Conservation (phyloP, 2,797 vertebrate genomes). For the Huso huso region DNA sequence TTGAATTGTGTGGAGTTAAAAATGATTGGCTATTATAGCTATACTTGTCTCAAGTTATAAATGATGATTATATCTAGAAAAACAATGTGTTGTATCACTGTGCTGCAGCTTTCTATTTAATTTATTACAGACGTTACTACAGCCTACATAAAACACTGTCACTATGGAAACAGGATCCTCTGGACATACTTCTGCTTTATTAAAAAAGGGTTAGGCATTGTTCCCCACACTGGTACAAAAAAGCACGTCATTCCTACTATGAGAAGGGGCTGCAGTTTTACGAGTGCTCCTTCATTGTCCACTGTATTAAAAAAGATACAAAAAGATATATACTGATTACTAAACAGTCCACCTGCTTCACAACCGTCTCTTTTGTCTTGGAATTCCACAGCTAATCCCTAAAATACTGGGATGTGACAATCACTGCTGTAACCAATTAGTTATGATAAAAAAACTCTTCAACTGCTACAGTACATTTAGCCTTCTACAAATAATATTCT, state of each 20-base stretch:
- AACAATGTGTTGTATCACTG: too few species aligned
- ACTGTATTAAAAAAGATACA: slow-evolving; percentile 3
- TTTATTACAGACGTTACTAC: slow-evolving; percentile 11
- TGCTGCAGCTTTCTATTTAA: too few species aligned
- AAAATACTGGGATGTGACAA: not conserved
- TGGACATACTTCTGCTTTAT: slow-evolving; percentile 52
- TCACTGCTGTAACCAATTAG: not conserved
- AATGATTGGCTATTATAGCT: too few species aligned
- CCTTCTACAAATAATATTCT: too few species aligned
- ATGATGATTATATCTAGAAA: too few species aligned
- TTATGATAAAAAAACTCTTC: too few species aligned
- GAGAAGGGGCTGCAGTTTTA: slow-evolving; percentile 17
- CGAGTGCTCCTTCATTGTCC: slow-evolving; percentile 10
- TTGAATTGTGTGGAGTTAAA: too few species aligned
- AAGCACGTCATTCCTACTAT: slow-evolving; percentile 21
- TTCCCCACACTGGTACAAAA: slow-evolving; percentile 33
- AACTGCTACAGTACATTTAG: too few species aligned
- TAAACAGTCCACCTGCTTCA: not conserved
- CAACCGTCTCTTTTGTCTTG: not conserved
- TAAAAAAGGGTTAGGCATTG: slow-evolving; percentile 33
- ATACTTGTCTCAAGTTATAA: too few species aligned
- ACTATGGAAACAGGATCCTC: slow-evolving; percentile 59
- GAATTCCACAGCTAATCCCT: not conserved
- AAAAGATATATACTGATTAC: not conserved
- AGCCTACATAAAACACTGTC: slow-evolving; percentile 37